Conservation (phyloP, 2,888 invertebrate genomes). For the Pterostichus niger region DNA sequence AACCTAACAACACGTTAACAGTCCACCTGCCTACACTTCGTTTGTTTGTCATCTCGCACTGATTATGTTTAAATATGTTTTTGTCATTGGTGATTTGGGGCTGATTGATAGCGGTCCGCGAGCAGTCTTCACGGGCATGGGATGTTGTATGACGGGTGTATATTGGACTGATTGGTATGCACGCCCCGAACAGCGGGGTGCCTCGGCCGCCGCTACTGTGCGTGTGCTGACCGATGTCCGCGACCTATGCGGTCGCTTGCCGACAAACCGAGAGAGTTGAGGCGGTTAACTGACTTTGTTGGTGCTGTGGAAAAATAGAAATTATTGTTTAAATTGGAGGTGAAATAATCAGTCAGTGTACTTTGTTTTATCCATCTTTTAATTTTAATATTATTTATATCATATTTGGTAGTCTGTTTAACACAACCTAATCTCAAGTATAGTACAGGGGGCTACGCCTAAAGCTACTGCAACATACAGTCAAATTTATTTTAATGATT, state of each 20-base stretch:
- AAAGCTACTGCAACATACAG: no score
- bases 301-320: background rate
- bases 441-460: no score
- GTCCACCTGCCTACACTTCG: background rate
- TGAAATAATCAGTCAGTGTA: no score
- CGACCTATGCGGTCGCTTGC: slow-evolving; percentile 4
- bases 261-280: slow-evolving; percentile 2
- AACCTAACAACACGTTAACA: no score
- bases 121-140: background rate
- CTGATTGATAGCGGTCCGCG: slow-evolving; percentile 54
- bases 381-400: no score
- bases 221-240: slow-evolving; percentile 34
- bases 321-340: no score
- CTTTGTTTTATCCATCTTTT: no score
- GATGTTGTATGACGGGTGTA: slow-evolving; percentile 52
- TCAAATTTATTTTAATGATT: no score
- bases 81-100: slow-evolving; percentile 54
- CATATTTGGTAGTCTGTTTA: no score
- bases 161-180: slow-evolving; percentile 61
- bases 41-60: no score
- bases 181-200: slow-evolving; percentile 62
- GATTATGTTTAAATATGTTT: slow-evolving; percentile 34
- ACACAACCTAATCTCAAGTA: no score
- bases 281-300: background rate
- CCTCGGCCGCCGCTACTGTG: slow-evolving; percentile 56